These are phyloP conservation scores for Ochotona princeps DNA, from an alignment of 2,113 vertebrate species.

Conservation along the genomic window DNA sequence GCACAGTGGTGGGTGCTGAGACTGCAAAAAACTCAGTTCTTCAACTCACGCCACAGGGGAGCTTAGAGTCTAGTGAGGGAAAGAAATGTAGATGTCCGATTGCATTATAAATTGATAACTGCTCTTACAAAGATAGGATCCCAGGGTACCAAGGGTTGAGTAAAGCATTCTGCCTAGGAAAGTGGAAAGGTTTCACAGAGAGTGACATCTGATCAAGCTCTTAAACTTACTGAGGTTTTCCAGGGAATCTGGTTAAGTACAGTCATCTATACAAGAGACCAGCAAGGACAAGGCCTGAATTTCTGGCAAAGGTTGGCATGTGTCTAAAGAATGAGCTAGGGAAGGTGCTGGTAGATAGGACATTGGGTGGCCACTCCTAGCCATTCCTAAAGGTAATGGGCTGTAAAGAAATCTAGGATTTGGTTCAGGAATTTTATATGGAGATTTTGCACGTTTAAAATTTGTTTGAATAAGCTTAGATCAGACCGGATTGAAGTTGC, in stretches of 20 bases:
- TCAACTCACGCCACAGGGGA: not conserved
- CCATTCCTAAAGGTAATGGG: not conserved
- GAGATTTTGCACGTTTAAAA: constrained; percentile 14
- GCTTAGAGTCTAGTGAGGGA: not conserved
- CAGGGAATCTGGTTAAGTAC: not conserved
- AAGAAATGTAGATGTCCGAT: not conserved
- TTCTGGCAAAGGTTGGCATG: not conserved
- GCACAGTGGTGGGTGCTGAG: not conserved
- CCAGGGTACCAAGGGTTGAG: not conserved
- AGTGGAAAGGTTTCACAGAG: not conserved
- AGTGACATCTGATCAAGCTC: not conserved
- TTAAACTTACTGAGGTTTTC: not conserved
- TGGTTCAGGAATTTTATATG: not conserved
- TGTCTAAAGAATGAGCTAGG: not conserved
- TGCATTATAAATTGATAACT: not conserved
- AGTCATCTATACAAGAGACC: not conserved
- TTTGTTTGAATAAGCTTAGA: not conserved
- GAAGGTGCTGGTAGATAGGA: not conserved
- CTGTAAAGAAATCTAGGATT: not conserved
- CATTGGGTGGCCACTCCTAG: not conserved
- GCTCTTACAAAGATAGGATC: not conserved
- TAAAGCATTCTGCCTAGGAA: not conserved
- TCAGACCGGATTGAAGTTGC: not conserved
- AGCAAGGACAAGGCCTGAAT: not conserved
- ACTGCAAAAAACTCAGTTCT: constrained; percentile 10